Conservation (phyloP, 1,140 invertebrate species). For the Leptopilina boulardi region DNA sequence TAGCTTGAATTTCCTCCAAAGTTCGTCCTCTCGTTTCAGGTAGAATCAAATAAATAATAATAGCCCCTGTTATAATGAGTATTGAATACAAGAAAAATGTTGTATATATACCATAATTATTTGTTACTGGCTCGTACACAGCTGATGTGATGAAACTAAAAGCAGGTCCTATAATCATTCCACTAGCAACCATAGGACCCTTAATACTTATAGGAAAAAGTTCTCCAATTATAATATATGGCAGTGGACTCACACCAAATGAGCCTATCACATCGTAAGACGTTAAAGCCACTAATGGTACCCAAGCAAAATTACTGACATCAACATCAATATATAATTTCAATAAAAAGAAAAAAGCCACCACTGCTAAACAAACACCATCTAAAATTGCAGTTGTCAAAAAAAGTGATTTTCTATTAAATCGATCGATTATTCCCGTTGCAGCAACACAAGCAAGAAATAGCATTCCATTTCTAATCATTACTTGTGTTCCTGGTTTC, state of each 20-base stretch:
- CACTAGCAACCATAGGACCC: slow-evolving; percentile 16
- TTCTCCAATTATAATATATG: slow-evolving; percentile 14
- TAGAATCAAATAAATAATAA: slow-evolving; percentile 9
- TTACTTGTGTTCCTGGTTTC: slow-evolving; percentile 10
- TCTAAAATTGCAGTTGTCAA: slow-evolving; percentile 7
- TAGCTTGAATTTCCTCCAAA: slow-evolving; percentile 10
- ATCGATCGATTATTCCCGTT: slow-evolving; percentile 8
- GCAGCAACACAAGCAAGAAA: neutral
- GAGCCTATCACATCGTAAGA: slow-evolving; percentile 6
- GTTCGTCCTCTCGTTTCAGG: slow-evolving; percentile 19
- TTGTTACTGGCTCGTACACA: neutral
- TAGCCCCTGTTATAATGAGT: neutral
- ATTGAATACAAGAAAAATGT: neutral
- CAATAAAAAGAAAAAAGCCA: slow-evolving; percentile 9
- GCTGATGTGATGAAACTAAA: slow-evolving; percentile 5
- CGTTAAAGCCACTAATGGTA: neutral
- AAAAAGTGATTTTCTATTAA: slow-evolving; percentile 12
- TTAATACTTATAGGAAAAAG: slow-evolving; percentile 27
- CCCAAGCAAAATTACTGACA: neutral
- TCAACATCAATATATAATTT: neutral
- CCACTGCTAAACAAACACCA: neutral
- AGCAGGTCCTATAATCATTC: slow-evolving; percentile 17
- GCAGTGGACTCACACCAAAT: slow-evolving; percentile 8
- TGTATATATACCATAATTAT: slow-evolving; percentile 4
- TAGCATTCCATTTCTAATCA: slow-evolving; percentile 23